A percentile compares a stretch with the other conserved stretches of the same genome.
Conservation (phyloP, 2,113 vertebrate genomes). For the Planiliza haematocheilus region DNA sequence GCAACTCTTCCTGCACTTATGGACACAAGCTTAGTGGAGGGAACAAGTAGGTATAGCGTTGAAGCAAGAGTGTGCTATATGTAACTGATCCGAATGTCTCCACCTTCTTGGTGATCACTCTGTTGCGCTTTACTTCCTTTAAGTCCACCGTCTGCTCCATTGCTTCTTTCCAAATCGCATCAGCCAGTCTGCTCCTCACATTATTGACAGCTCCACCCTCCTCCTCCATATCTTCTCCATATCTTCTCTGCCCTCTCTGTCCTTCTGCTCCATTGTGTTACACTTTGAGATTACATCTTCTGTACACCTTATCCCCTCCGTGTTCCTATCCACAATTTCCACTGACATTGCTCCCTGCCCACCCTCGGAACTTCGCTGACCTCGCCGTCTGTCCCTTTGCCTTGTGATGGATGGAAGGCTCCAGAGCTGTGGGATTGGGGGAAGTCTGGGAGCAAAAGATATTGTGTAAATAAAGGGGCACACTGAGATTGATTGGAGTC, state of each 20-base stretch:
- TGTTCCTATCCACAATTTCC: constrained; percentile 25
- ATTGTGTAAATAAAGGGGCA: constrained; percentile 43
- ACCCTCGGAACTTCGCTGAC: constrained; percentile 8
- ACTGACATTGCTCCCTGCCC: background rate
- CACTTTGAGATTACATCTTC: constrained; percentile 47
- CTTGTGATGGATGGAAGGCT: constrained; percentile 35
- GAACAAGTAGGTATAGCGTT: constrained; percentile 72
- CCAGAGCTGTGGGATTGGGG: constrained; percentile 30
- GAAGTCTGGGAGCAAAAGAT: constrained; percentile 35
- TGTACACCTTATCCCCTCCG: constrained; percentile 37
- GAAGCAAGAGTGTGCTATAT: background rate
- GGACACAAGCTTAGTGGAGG: constrained; percentile 72
- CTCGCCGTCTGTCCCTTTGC: background rate
- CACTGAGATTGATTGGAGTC: constrained; percentile 29
- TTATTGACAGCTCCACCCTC: constrained; percentile 24
- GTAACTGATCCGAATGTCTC: constrained; percentile 11
- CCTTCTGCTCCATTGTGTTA: constrained; percentile 15
- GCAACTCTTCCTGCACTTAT: constrained; percentile 59
- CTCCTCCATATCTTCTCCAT: constrained; percentile 1
- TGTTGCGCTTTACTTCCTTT: constrained; percentile 21
- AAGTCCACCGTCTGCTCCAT: constrained; percentile 14
- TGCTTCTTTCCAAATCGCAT: constrained; percentile 28
- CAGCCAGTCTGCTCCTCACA: constrained; percentile 8
- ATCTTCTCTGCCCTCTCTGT: background rate
- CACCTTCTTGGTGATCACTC: constrained; percentile 18